These are phyloP conservation scores for Psettodes erumei DNA, from an alignment of 2,113 vertebrate genomes.

Conservation along the genomic window DNA sequence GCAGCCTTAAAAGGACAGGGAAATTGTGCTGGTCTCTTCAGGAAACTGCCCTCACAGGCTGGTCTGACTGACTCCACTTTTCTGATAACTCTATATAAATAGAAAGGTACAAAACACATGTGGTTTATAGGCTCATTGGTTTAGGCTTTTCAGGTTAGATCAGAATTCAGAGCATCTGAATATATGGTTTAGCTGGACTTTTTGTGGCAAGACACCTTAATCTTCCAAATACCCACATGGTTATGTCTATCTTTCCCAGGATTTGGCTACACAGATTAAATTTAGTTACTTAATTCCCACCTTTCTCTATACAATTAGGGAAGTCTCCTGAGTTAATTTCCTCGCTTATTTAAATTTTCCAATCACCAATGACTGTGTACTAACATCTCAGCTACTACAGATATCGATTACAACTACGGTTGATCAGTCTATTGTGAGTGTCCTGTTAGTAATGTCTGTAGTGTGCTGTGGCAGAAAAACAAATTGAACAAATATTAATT, in stretches of 20 bases:
- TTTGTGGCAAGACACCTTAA: not conserved
- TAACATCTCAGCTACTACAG: no score
- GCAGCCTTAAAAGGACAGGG: not conserved
- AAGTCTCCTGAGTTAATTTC: no score
- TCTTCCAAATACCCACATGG: not conserved
- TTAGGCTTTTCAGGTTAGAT: conserved; percentile 21
- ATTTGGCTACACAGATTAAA: no score
- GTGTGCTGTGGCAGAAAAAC: no score
- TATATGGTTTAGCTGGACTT: conserved; percentile 29
- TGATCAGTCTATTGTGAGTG: no score
- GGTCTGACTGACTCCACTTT: conserved; percentile 13
- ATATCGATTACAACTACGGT: no score
- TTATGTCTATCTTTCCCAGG: not conserved
- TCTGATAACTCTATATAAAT: conserved; percentile 18
- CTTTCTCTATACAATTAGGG: no score
- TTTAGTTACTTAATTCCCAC: no score
- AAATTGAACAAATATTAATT: no score
- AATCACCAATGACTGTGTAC: no score
- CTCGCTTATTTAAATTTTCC: no score
- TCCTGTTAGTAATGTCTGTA: no score
- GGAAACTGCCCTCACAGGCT: not conserved
- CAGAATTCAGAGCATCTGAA: conserved; percentile 27
- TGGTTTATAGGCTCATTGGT: conserved; percentile 4
- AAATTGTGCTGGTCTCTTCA: conserved; percentile 20
- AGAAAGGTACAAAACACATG: conserved; percentile 22